Conservation (phyloP, 2,113 vertebrate species). For the Urocolius indicus region DNA sequence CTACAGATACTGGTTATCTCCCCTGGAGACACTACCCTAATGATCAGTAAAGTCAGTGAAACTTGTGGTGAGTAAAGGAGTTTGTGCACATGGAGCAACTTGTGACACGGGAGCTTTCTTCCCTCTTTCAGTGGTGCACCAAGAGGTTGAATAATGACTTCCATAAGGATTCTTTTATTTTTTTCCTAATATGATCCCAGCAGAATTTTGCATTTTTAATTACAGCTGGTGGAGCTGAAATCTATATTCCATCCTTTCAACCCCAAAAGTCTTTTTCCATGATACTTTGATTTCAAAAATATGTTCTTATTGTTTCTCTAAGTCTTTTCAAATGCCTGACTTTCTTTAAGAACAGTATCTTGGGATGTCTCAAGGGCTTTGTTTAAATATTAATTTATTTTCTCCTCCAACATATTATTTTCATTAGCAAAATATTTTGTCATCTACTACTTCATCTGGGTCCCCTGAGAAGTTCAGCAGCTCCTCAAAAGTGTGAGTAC, state of each 20-base stretch:
- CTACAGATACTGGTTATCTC: background rate
- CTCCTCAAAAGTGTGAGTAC: background rate
- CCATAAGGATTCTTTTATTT: background rate
- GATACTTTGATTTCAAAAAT: slow-evolving; percentile 56
- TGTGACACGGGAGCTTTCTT: background rate
- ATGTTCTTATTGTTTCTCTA: slow-evolving; percentile 25
- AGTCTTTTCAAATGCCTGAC: slow-evolving; percentile 13
- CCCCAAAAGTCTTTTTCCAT: slow-evolving; percentile 31
- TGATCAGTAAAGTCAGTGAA: background rate
- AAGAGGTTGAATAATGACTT: background rate
- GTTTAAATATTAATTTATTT: slow-evolving; percentile 37
- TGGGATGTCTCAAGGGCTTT: background rate
- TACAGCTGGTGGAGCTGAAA: slow-evolving; percentile 23
- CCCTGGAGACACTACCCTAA: background rate
- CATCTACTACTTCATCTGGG: background rate
- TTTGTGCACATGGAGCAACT: background rate
- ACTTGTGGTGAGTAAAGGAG: background rate
- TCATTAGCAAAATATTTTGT: background rate
- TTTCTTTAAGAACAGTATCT: background rate
- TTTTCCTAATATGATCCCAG: background rate
- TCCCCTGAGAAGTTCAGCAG: background rate
- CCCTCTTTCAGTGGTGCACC: background rate
- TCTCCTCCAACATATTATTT: background rate
- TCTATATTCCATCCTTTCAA: background rate
- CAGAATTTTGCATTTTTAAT: slow-evolving; percentile 3